These are phyloP conservation scores for Caradrina kadenii DNA, from an alignment of 2,888 invertebrate genomes.

Conservation along the genomic window DNA sequence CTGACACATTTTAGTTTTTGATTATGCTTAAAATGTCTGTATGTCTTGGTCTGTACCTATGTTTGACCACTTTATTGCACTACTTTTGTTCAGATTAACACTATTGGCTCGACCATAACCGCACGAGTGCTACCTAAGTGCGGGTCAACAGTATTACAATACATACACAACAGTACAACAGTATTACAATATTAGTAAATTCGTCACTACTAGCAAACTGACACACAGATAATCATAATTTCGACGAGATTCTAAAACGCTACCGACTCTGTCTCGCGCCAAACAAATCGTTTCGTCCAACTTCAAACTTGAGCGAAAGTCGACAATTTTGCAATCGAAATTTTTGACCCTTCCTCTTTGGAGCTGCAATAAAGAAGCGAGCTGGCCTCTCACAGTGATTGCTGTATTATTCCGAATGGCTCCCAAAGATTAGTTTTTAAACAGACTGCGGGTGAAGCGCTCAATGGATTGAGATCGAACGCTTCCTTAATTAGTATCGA, in stretches of 20 bases:
- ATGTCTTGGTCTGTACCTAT: too few species aligned
- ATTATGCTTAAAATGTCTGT: neutral
- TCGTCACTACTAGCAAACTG: too few species aligned
- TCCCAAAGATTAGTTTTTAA: constrained; percentile 37
- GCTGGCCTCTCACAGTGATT: constrained; percentile 42
- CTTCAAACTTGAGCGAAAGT: constrained; percentile 59
- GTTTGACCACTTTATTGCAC: too few species aligned
- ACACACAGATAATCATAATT: neutral
- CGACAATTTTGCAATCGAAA: constrained; percentile 63
- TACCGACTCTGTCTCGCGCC: neutral
- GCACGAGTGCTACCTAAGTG: too few species aligned
- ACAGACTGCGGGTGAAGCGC: constrained; percentile 22
- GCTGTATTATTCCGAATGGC: constrained; percentile 37
- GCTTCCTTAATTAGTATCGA: constrained; percentile 14
- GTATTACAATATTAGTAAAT: too few species aligned
- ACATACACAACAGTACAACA: too few species aligned
- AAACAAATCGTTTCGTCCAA: constrained; percentile 39
- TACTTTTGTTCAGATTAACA: too few species aligned
- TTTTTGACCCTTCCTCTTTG: constrained; percentile 59
- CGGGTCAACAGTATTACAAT: too few species aligned
- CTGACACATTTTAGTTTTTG: too few species aligned
- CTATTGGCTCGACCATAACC: too few species aligned
- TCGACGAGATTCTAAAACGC: constrained; percentile 6
- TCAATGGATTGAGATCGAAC: neutral
- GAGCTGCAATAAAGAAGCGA: constrained; percentile 47